phyloP scores from a whole-genome alignment of 2,113 vertebrate species.

The Haemorhous mexicanus region DNA sequence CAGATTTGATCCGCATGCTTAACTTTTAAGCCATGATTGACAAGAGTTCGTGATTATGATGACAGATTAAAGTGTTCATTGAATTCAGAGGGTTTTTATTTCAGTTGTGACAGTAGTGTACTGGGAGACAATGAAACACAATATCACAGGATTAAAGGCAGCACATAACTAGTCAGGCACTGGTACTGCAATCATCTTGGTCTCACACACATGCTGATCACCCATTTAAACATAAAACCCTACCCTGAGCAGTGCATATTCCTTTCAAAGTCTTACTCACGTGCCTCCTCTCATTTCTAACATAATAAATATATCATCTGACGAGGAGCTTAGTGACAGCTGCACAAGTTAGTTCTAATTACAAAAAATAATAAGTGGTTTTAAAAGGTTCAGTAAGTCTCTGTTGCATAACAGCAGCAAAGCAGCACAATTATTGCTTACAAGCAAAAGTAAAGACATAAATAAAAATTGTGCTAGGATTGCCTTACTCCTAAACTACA shows the following conservation, averaged over 20 bases:
- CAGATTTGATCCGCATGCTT: slow-evolving; percentile 55
- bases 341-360: slow-evolving; percentile 65
- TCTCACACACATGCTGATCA: slow-evolving; percentile 61
- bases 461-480: neutral
- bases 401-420: slow-evolving; percentile 39
- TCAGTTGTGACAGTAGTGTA: slow-evolving; percentile 68
- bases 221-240: slow-evolving; percentile 72
- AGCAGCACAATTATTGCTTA: neutral
- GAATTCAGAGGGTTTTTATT: slow-evolving; percentile 66
- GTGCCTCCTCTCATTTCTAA: slow-evolving; percentile 64
- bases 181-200: slow-evolving; percentile 59
- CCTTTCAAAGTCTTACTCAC: slow-evolving; percentile 69
- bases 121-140: slow-evolving; percentile 72
- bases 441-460: neutral
- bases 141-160: slow-evolving; percentile 74
- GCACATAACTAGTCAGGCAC: slow-evolving; percentile 59
- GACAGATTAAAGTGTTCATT: slow-evolving; percentile 72
- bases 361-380: slow-evolving; percentile 41
- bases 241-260: slow-evolving; percentile 56
- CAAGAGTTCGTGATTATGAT: slow-evolving; percentile 66
- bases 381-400: slow-evolving; percentile 59
- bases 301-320: slow-evolving; percentile 71
- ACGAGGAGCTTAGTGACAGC: slow-evolving; percentile 76
- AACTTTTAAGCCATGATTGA: slow-evolving; percentile 67
- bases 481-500: neutral